Percentiles rank a stretch among this genome's conserved stretches.
Conservation (phyloP, 2,888 invertebrate species). For the Gastracanthus pulcherrimus region DNA sequence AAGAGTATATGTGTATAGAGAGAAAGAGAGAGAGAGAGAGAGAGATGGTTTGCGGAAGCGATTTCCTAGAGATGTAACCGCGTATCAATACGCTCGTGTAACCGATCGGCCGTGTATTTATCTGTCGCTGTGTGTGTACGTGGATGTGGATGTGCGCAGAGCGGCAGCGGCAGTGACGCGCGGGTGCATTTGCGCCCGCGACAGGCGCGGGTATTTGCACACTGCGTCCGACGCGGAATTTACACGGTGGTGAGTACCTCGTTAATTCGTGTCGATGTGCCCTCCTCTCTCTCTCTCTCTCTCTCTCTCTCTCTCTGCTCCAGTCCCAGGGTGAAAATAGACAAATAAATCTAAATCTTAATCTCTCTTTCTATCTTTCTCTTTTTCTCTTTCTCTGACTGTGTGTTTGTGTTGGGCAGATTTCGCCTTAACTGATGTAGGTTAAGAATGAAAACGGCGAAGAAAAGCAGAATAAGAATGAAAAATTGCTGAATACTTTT, state of each 20-base stretch:
- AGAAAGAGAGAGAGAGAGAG: conserved; percentile 6
- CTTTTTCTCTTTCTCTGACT: too few relatives aligned
- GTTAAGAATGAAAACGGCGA: too few relatives aligned
- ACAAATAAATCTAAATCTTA: too few relatives aligned
- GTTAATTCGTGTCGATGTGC: conserved; percentile 64
- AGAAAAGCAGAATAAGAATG: too few relatives aligned
- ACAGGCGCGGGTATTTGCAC: conserved; percentile 57
- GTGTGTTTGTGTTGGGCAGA: too few relatives aligned
- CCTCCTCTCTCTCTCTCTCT: neutral
- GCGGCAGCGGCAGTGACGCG: neutral
- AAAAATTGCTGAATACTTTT: too few relatives aligned
- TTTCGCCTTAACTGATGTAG: too few relatives aligned
- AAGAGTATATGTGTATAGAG: neutral
- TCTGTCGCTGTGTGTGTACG: neutral
- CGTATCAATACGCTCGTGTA: conserved; percentile 41
- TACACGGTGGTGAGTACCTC: conserved; percentile 63
- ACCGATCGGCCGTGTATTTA: neutral
- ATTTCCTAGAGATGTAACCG: conserved; percentile 24
- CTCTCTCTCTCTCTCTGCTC: too few relatives aligned
- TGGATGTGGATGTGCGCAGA: neutral
- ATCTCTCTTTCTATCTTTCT: too few relatives aligned
- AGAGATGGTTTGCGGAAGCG: conserved; percentile 15
- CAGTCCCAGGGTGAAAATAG: too few relatives aligned
- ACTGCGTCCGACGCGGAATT: conserved; percentile 59
- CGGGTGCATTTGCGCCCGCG: conserved; percentile 47